Evolutionary conservation across 2,113 vertebrate species (phyloP), one percentile per base, ranked within the genome.

Genomic region (Chloropsis hardwickii): DNA sequence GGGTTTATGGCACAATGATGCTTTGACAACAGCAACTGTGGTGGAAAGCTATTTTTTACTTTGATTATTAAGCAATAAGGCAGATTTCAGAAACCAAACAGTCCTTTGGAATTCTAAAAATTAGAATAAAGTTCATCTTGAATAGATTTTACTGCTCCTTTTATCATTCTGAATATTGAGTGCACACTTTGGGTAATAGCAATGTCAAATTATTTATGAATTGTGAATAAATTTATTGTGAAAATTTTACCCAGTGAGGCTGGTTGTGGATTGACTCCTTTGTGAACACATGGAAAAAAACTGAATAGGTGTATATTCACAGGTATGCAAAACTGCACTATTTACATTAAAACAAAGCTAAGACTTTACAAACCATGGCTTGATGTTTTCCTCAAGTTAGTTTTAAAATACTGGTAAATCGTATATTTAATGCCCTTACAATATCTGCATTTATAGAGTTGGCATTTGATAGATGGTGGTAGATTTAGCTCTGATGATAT

Each of bases 101-200:
- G 3, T 64, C 7, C 6, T 31, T 67, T 16, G 28, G 16, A 22
- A 11, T 58, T 80, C 42, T 29, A 82, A 83, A 22, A 69, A 80
- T 66, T 54, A 70, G 58, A 86, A 65, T 66, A 83, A 93, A 42
- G 0, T 54, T 71, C 60, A 40, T 42, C 31, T 57, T 53, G 25
- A 72, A 29, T 15, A 39, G 1, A 58, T 74, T 81, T 84, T 57
- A 42, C 57, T 81, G 4, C 4, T 51, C 9, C 16, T 94, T 81
- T 93, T 66, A 22, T 47, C 87, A 35, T 78, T 94, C 47, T 81
- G 24, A 64, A 51, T 39, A 64, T 79, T 61, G 86, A 73, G 14
- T 44, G 7, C 9, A 62, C 12, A 35, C 1, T 27, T 66, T 40
- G 7, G 2, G 10, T 40, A 42, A 42, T 8, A n/a, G 2, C 14